A percentile compares a stretch with the other conserved stretches of the same genome.
Evolutionary conservation across 2,113 vertebrate species (phyloP).

Genomic region (Peromyscus maniculatus): DNA sequence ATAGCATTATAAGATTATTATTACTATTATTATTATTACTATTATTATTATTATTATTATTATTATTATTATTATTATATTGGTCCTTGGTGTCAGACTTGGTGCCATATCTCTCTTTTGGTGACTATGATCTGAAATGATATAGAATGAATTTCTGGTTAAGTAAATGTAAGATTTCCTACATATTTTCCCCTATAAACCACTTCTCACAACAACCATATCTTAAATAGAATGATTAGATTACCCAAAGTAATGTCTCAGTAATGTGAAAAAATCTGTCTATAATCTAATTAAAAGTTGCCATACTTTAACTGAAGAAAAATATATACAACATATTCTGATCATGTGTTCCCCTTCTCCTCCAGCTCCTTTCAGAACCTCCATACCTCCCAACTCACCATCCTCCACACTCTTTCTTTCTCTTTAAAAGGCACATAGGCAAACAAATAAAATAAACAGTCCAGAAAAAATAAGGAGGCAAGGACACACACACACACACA

Average conservation of each 20-base stretch:
- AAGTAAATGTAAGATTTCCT: conserved; percentile 42
- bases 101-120: not conserved
- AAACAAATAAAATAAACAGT: not conserved
- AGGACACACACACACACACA: not conserved
- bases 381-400: not conserved
- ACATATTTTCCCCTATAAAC: not conserved
- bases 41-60: too few species aligned
- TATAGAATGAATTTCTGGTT: not conserved
- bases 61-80: too few species aligned
- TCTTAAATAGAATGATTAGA: not conserved
- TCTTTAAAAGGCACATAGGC: not conserved
- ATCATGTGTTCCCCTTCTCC: too few species aligned
- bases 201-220: not conserved
- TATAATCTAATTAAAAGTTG: conserved; percentile 2
- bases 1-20: not conserved
- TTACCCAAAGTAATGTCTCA: not conserved
- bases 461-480: not conserved
- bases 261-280: conserved; percentile 28
- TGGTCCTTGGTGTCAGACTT: not conserved
- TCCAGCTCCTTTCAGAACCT: not conserved
- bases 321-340: not conserved
- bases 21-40: not conserved
- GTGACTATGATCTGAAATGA: not conserved
- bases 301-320: conserved; percentile 3
- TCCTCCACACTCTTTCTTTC: not conserved